A percentile compares a stretch with the other conserved stretches of the same genome.
Evolutionary conservation across 2,797 vertebrate genomes (phyloP).

Genomic region (Hylomyscus alleni): DNA sequence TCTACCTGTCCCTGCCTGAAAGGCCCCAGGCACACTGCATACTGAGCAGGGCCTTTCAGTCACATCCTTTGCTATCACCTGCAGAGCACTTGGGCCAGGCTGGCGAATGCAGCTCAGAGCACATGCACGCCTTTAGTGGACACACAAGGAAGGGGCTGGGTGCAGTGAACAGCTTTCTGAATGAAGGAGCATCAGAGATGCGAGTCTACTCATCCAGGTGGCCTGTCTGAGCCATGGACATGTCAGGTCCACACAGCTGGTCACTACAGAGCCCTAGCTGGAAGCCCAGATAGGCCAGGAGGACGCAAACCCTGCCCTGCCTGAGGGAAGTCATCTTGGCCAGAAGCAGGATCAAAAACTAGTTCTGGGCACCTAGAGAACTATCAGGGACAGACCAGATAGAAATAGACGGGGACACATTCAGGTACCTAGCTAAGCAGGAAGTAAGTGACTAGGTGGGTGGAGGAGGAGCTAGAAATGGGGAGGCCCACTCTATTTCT

Average conservation of each 20-base stretch:
- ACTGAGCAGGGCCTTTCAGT: too few species aligned
- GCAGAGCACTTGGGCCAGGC: not conserved
- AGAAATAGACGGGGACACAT: not conserved
- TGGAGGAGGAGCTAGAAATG: not conserved
- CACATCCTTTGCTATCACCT: not conserved
- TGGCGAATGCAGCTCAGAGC: too few species aligned
- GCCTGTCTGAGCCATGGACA: not conserved
- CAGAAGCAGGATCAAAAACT: not conserved
- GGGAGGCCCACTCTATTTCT: not conserved
- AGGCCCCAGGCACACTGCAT: too few species aligned
- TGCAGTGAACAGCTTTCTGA: too few species aligned
- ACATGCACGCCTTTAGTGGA: not conserved
- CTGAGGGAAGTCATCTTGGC: not conserved
- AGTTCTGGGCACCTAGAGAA: not conserved
- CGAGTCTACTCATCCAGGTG: not conserved
- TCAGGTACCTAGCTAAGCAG: not conserved
- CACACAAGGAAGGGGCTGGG: fast-evolving
- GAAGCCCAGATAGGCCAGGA: too few species aligned
- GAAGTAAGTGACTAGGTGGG: not conserved
- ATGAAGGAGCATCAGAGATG: not conserved
- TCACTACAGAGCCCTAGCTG: not conserved
- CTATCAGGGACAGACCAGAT: not conserved
- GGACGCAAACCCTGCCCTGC: not conserved
- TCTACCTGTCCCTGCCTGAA: not conserved
- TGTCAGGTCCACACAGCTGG: not conserved